These are phyloP conservation scores for Stegastes partitus DNA, from an alignment of 2,113 vertebrate genomes.

Conservation along the genomic window DNA sequence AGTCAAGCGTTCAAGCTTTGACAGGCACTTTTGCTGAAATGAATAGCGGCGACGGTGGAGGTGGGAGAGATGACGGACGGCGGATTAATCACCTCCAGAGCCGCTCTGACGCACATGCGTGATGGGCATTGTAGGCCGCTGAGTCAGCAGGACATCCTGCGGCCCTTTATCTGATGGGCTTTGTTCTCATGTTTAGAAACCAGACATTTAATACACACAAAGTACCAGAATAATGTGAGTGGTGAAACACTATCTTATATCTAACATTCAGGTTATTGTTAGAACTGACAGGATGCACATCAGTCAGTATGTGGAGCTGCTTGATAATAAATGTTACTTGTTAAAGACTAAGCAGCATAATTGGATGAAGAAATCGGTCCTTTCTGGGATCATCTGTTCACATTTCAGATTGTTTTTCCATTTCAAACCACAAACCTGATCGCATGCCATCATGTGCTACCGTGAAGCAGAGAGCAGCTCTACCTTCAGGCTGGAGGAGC, in stretches of 20 bases:
- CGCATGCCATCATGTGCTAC: too few relatives aligned
- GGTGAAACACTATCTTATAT: background rate
- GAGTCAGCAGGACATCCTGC: background rate
- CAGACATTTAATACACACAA: background rate
- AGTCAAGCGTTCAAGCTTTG: constrained; percentile 55
- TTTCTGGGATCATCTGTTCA: too few relatives aligned
- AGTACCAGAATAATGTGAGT: background rate
- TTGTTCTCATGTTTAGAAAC: background rate
- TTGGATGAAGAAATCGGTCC: too few relatives aligned
- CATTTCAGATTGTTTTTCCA: too few relatives aligned
- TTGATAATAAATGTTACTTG: too few relatives aligned
- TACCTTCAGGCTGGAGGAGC: too few relatives aligned
- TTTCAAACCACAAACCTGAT: too few relatives aligned
- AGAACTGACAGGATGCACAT: too few relatives aligned
- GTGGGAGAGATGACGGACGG: constrained; percentile 25
- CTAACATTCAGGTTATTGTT: too few relatives aligned
- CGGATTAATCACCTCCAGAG: constrained; percentile 42
- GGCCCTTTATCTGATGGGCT: background rate
- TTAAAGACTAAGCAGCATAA: too few relatives aligned
- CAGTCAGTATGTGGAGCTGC: too few relatives aligned
- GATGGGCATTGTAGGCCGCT: background rate
- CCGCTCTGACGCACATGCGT: background rate
- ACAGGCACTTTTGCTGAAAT: constrained; percentile 46
- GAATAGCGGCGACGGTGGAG: constrained; percentile 19
- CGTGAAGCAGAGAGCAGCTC: too few relatives aligned